Base-by-base conservation (phyloP, 2,113 vertebrate species). In the Cyprinodon brontotheroides region DNA sequence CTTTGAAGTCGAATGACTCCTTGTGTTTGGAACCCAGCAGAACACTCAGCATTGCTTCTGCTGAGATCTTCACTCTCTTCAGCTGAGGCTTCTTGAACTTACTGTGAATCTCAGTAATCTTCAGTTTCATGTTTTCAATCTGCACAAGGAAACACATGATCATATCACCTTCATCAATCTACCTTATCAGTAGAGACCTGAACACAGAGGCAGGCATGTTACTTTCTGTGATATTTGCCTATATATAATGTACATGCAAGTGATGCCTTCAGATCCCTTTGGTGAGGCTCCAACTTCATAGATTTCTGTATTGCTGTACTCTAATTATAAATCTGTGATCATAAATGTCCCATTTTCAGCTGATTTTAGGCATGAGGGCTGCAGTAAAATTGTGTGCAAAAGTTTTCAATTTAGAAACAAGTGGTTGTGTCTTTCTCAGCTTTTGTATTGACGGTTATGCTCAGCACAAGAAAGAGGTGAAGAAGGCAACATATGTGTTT, bases 1-100 rank as follows among this genome's bases (percentile, higher is more conserved):
- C 88, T 79, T 89, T 91, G 65, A 92, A 88, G 80, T 93, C 91
- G 13, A 90, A 13, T 65, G 87, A 74, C 36, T 89, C 85, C 60
- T 88, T 91, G 47, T 88, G 84, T 63, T 81, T 91, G 75, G 87
- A 86, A 64, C 91, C 92, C 72, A 93, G 87, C 65, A 93, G 84
- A 11, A 92, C 91, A 12, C 87, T 89, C 68, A 92, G 86, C 92
- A 93, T 90, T 68, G 89, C 92, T 20, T 93, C 92, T 48, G 92
- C 89, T 2, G 92, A 93, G 65, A 94, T 91, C 79, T 87, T 91
- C 20, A 93, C 92, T 76, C 89, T 87, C 68, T 43, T 89, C 70
- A 93, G 85, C 12, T 68, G 84, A 0, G 92, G 90, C 48, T 92
- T 91, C 85, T 92, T 92, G 74, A 92, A 89, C 72, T 92, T 93